phyloP scores from a whole-genome alignment of 2,113 vertebrate genomes.

The Hepsetus odoe region DNA sequence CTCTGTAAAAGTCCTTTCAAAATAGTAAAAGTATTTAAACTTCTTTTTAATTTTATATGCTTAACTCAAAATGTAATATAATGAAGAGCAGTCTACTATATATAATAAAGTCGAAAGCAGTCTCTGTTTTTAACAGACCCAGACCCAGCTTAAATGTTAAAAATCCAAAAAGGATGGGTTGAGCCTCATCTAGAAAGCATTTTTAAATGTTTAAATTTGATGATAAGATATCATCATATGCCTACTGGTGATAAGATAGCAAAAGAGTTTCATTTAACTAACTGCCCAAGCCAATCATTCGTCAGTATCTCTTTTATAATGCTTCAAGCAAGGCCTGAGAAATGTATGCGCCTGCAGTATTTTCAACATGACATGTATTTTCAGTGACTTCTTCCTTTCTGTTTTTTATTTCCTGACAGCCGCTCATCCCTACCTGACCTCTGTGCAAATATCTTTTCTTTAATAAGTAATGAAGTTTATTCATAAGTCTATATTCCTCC shows the following conservation, averaged over 20 bases:
- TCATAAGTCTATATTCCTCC: not conserved
- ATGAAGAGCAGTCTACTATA: too few species aligned
- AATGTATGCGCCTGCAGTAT: not conserved
- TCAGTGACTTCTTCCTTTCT: not conserved
- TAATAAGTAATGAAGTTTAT: slow-evolving; percentile 8
- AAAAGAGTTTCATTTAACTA: not conserved
- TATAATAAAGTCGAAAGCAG: too few species aligned
- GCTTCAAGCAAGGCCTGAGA: not conserved
- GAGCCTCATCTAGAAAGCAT: too few species aligned
- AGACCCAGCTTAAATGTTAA: too few species aligned
- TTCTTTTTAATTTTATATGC: too few species aligned
- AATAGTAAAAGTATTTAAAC: too few species aligned
- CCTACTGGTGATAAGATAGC: not conserved
- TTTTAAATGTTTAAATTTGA: too few species aligned
- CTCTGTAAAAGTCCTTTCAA: too few species aligned
- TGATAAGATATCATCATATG: not conserved
- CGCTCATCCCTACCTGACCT: not conserved
- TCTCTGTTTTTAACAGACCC: too few species aligned
- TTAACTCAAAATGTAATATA: too few species aligned
- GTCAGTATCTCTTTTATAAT: not conserved
- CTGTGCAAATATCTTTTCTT: not conserved
- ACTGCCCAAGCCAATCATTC: not conserved
- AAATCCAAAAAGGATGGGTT: too few species aligned
- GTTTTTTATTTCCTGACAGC: not conserved
- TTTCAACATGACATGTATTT: not conserved